Conservation (phyloP, 2,888 invertebrate genomes). For the Tipula unca region DNA sequence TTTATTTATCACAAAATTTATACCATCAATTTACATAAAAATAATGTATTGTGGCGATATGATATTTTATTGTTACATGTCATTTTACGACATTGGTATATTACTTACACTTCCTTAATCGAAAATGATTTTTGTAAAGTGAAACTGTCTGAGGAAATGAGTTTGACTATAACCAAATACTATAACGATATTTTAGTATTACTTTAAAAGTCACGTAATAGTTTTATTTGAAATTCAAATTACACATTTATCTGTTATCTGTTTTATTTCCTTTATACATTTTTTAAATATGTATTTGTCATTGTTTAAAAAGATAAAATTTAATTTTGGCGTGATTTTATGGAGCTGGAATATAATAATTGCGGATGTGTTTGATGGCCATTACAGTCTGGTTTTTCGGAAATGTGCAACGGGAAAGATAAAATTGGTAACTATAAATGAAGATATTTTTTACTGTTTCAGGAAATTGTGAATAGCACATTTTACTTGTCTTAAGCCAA, state of each 20-base stretch:
- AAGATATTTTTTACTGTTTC: background rate
- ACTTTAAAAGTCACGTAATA: background rate
- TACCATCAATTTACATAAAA: background rate
- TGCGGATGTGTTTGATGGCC: background rate
- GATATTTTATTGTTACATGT: background rate
- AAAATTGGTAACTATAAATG: background rate
- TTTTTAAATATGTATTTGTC: background rate
- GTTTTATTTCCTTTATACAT: background rate
- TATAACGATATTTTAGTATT: background rate
- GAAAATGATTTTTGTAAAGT: background rate
- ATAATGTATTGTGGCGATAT: background rate
- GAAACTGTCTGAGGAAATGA: background rate
- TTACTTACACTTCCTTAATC: background rate
- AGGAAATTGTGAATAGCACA: constrained; percentile 22
- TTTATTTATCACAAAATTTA: background rate
- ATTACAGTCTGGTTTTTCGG: background rate
- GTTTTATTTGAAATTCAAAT: background rate
- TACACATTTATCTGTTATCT: background rate
- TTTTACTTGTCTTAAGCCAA: constrained; percentile 19
- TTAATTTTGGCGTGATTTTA: background rate
- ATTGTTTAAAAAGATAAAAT: background rate
- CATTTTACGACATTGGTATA: background rate
- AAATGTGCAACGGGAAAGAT: background rate
- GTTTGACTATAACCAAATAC: background rate
- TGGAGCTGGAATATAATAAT: background rate